phyloP scores from a whole-genome alignment of 2,797 vertebrate species.

The Leptodactylus fallax region DNA sequence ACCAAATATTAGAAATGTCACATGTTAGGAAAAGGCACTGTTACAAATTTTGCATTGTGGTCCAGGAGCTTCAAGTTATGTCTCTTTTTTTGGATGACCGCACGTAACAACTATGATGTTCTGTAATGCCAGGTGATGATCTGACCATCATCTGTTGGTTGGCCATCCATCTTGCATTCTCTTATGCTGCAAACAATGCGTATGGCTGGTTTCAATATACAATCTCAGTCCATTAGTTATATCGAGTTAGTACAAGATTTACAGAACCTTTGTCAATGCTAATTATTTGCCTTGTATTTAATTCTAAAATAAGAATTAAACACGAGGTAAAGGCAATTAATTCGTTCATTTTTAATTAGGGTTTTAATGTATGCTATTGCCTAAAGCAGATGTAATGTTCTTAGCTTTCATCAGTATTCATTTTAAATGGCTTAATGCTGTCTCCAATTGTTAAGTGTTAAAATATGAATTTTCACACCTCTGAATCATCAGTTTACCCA shows the following conservation, averaged over 20 bases:
- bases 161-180: background rate
- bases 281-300: conserved; percentile 49
- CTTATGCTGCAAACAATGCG: background rate
- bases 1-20: too few relatives aligned
- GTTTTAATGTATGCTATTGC: conserved; percentile 69
- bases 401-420: conserved; percentile 77
- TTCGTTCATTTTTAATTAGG: conserved; percentile 66
- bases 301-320: conserved; percentile 65
- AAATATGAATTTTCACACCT: conserved; percentile 97
- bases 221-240: background rate
- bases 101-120: background rate
- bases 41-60: background rate
- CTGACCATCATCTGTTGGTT: background rate
- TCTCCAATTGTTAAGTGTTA: conserved; percentile 88
- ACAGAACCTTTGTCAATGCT: conserved; percentile 50
- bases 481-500: conserved; percentile 94
- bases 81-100: too few relatives aligned
- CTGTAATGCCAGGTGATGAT: background rate
- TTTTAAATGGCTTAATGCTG: conserved; percentile 84
- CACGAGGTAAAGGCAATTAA: conserved; percentile 67
- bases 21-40: background rate
- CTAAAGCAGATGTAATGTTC: conserved; percentile 67
- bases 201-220: background rate
- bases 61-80: background rate
- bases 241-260: conserved; percentile 26